Base-by-base conservation (phyloP, 2,113 vertebrate species). In the Turnix velox region DNA sequence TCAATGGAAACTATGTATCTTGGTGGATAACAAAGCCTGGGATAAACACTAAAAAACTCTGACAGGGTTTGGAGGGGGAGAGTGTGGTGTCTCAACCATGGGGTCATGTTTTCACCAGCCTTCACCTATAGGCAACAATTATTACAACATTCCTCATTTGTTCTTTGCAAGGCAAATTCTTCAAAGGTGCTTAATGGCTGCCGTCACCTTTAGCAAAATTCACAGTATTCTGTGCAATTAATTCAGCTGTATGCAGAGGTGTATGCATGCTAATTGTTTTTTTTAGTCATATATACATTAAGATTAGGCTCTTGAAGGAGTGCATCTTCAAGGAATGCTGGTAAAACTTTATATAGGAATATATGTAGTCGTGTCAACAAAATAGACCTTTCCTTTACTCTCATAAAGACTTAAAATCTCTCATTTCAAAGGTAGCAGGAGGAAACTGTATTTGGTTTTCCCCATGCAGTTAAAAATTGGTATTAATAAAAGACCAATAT, bases 1-100 rank as follows among this genome's bases (percentile, higher is more conserved):
- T 98, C 97, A 98, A 97, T 97, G 95, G 96, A 97, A 98, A 98
- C 97, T 98, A 97, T 98, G 97, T 97, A 96, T 98, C 97, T 97
- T 95, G 96, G 96, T 96, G 96, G 97, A 95, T 95, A 97, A 98
- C 95, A 97, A 97, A 98, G 97, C 94, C 96, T 87, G 88, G 97
- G 96, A 98, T 97, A 97, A 98, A 97, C 95, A 97, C 90, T 80
- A 81, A 96, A 97, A 96, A 96, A 61, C 66, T 73, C 90, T 81
- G 94, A 96, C 97, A 96, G 85, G 72, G 74, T 81, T 81, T 83
- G 43, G 55, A 90, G 55, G 74, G 76, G 52, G 59, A 84, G 43
- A 95, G 86, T 76, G 77, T 30, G 27, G 86, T 40, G 84, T 94
- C 94, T 92, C 82, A 91, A 94, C 92, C 40, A 48, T 77, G 80